Evolutionary conservation across 1,140 invertebrate genomes (phyloP), one percentile per base, ranked within the genome.

Genomic region (Euschistus heros): DNA sequence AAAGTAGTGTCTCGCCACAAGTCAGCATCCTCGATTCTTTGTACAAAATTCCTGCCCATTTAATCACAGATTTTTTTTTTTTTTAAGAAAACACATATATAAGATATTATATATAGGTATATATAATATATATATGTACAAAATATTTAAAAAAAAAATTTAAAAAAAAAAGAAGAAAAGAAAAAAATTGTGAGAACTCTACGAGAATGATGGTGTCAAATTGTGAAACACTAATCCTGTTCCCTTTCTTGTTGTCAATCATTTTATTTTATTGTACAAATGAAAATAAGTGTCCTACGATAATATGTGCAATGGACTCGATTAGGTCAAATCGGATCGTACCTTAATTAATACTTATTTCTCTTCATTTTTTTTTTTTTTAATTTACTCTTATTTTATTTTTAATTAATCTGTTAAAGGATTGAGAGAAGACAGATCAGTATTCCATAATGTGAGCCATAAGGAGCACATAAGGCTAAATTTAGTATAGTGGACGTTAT

Each of bases 381-480:
- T 52, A 30, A 33, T 33, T 30, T 47, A 55, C 55, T 24, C 18
- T 65, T 65, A 65, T 24, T 65, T 65, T 59, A 61, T 65, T 66
- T 55, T 30, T 61, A 61, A 61, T 42, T 55, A 54, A 55, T 65
- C 55, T 66, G 60, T 61, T 66, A 57, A 61, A 47, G 47, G 22
- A 60, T 37, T 44, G 33, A 37, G 37, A 66, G 37, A 22, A 62
- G n/a, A 46, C 59, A 66, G 64, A 66, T 66, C 64, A 66, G 64
- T 66, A 66, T 66, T 66, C 20, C 20, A 55, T 52, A 61, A 62
- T 18, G 26, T 61, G 44, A 33, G 47, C 47, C 47, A 30, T 46
- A 14, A 55, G 60, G 50, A 62, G 24, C 42, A 60, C 69, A 69
- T 64, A 70, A 71, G 5, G 74, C 74, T 55, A 68, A 71, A 57